Evolutionary conservation across 1,140 invertebrate genomes (phyloP).

Genomic region (Luehdorfia chinensis): DNA sequence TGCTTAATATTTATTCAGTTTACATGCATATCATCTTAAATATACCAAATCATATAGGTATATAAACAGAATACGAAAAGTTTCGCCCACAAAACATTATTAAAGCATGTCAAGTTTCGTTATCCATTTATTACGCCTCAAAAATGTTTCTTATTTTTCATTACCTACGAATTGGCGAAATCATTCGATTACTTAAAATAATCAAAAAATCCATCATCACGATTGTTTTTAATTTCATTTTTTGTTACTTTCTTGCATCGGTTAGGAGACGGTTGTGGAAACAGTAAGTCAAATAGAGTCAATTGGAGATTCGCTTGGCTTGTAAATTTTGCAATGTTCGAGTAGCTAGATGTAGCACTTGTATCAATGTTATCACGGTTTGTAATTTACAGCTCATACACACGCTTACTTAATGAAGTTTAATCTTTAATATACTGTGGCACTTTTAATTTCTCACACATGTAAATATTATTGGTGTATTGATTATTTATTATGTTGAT

Average conservation of each 20-base stretch:
- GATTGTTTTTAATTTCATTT: constrained; percentile 65
- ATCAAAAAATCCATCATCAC: constrained; percentile 43
- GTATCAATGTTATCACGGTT: constrained; percentile 19
- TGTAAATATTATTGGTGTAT: constrained; percentile 4
- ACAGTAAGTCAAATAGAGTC: constrained; percentile 71
- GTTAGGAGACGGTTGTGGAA: constrained; percentile 77
- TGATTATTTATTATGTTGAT: neutral
- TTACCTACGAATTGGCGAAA: constrained; percentile 32
- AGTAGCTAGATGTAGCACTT: constrained; percentile 47
- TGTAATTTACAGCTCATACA: constrained; percentile 22
- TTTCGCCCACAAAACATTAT: neutral
- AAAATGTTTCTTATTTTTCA: constrained; percentile 25
- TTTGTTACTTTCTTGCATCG: constrained; percentile 74
- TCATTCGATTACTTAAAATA: constrained; percentile 20
- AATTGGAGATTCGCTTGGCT: constrained; percentile 69
- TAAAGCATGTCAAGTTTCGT: constrained; percentile 22
- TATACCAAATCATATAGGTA: neutral
- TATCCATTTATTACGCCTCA: constrained; percentile 22
- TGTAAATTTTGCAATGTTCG: constrained; percentile 44
- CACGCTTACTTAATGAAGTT: constrained; percentile 20
- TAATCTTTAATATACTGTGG: constrained; percentile 20
- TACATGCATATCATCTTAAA: neutral
- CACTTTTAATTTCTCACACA: constrained; percentile 18
- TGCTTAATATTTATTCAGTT: neutral
- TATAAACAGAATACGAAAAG: neutral